Evolutionary conservation across 2,113 vertebrate species (phyloP), one percentile per base, ranked within the genome.

Genomic region (Chaetorhynchus papuensis): DNA sequence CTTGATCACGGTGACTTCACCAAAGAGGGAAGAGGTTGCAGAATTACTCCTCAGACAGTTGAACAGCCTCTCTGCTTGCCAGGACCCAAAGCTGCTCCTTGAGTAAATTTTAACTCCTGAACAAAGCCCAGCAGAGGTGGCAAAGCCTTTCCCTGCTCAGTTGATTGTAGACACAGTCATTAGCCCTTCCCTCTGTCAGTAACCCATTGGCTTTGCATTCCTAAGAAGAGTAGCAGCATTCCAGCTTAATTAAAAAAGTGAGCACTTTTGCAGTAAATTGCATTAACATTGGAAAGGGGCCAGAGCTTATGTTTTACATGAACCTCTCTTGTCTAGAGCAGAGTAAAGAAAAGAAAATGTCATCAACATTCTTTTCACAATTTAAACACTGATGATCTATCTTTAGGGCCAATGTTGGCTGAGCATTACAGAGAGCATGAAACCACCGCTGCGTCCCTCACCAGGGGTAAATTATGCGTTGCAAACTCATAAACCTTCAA

Each of bases 221-320:
- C 90, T 75, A 81, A 1, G 7, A 90, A 82, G 88, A 90, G 92
- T 90, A 95, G 95, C 90, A 89, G 72, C 93, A 94, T 94, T 90
- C 85, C 95, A 82, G 76, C 90, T 89, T 96, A 93, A 95, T 96
- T 96, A 89, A 95, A 96, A 94, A 83, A 96, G 88, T 37, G 93
- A 96, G 49, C 88, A 89, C 86, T 96, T 96, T 71, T 89, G 80
- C 94, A 94, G 92, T 76, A 95, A 95, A 84, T 93, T 93, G 88
- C 93, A 93, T 94, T 96, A 87, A 87, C 19, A 2, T 7, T 94
- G 88, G 93, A 95, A 75, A 85, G 57, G n/a, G 69, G 90, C 92
- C 92, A 95, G 72, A 60, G 83, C 92, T 94, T 81, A 95, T 89
- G 90, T 96, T 97, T 95, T 96, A 95, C 92, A 93, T 80, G 85